Percentiles rank a stretch among this genome's conserved stretches.
Conservation (phyloP, 2,113 vertebrate genomes). For the Tyto alba region DNA sequence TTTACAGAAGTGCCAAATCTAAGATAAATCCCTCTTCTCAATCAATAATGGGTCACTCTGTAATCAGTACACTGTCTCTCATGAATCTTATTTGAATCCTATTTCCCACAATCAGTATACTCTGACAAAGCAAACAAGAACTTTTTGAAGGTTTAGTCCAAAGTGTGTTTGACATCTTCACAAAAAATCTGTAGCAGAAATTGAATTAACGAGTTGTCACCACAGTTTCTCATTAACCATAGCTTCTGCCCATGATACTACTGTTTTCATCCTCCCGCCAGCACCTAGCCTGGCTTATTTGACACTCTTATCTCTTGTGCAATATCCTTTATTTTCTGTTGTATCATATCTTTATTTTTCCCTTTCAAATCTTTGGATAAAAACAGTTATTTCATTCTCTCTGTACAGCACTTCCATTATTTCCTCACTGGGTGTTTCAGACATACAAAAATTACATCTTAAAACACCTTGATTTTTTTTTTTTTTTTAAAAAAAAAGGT, state of each 20-base stretch:
- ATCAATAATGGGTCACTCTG: neutral
- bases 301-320: neutral
- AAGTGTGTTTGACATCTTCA: neutral
- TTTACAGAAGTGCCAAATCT: neutral
- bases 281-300: neutral
- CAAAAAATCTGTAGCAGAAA: neutral
- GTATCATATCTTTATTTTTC: neutral
- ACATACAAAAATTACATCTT: neutral
- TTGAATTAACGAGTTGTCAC: neutral
- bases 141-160: neutral
- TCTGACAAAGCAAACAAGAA: neutral
- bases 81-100: neutral
- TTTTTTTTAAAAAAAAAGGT: neutral
- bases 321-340: neutral
- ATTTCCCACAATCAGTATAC: neutral
- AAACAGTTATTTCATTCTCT: neutral
- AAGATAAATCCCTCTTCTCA: neutral
- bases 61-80: neutral
- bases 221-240: neutral
- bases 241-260: neutral
- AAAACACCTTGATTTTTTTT: no score
- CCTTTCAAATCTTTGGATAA: neutral
- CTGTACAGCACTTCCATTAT: neutral
- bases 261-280: neutral
- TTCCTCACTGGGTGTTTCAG: neutral